Base-by-base conservation (phyloP, 1,140 invertebrate genomes). In the Delia radicum region DNA sequence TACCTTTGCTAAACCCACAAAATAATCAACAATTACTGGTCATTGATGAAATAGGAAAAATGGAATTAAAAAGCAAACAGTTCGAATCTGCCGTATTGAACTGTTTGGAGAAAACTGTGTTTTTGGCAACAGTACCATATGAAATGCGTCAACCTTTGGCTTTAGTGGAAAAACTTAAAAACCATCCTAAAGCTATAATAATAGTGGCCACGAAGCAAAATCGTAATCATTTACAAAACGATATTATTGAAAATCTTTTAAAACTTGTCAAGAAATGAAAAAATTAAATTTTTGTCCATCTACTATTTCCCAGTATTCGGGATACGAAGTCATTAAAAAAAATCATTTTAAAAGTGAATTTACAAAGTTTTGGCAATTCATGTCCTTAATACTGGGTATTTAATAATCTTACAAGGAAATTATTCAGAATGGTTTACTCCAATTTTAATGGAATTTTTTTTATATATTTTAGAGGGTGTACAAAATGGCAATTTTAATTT, bases 31-130 rank as follows among this genome's bases (percentile, higher is more conserved):
- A 81, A 79, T 65, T 89, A 63, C 74, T 90, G 27, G 81, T 92
- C 10, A 87, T 92, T 27, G 91, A 92, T 84, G 91, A 92, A 84
- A 90, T 92, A 74, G 91, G 91, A 18, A 92, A 92, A 87, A 92
- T 92, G 91, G 91, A 92, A 83, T 77, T 91, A 42, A 90, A 90
- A 48, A 92, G 91, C 78, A 81, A 87, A 65, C 82, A 82, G 63
- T 92, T 92, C 81, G 79, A 88, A 67, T 73, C 79, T 18, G 71
- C 78, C 13, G 82, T 90, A 18, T 6, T 12, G 0, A 78, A 83
- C 26, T 79, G 86, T 37, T 85, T 89, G 74, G 77, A 81, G 15
- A 77, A 18, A 8, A 72, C 29, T 2, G 83, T 92, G 24, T 78
- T 91, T 21, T 21, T 69, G 2, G 89, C 89, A 8, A 91, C 90